Evolutionary conservation across 1,140 invertebrate species (phyloP).

Genomic region (Vanessa tameamea): DNA sequence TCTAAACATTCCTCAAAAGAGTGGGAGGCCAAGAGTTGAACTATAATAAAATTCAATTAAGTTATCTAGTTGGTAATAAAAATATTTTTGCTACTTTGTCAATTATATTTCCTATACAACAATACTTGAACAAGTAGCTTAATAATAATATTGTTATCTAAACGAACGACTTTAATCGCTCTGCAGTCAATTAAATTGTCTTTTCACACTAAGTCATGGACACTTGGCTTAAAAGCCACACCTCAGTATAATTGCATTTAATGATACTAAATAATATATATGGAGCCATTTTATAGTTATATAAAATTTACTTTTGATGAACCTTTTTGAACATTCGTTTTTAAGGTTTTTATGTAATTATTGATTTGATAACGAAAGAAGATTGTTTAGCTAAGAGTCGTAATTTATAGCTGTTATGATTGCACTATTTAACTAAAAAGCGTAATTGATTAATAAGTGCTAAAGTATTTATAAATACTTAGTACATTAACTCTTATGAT

Average conservation of each 20-base stretch:
- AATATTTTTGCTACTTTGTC: neutral
- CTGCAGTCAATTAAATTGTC: slow-evolving; percentile 20
- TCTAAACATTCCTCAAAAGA: too few relatives aligned
- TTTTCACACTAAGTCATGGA: slow-evolving; percentile 14
- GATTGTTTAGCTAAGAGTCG: too few relatives aligned
- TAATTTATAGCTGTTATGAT: too few relatives aligned
- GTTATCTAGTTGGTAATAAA: neutral
- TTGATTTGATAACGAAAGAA: too few relatives aligned
- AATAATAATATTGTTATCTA: slow-evolving; percentile 15
- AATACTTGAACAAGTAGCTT: neutral
- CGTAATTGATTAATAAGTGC: too few relatives aligned
- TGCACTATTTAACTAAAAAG: too few relatives aligned
- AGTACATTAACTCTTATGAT: too few relatives aligned
- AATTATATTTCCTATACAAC: slow-evolving; percentile 20
- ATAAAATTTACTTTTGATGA: neutral
- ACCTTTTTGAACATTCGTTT: too few relatives aligned
- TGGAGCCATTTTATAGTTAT: neutral
- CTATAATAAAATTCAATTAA: slow-evolving; percentile 2
- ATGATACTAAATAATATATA: slow-evolving; percentile 18
- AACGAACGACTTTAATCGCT: slow-evolving; percentile 9
- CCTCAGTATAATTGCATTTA: slow-evolving; percentile 20
- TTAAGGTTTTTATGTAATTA: too few relatives aligned
- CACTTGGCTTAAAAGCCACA: slow-evolving; percentile 13
- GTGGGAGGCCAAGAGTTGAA: too few relatives aligned
- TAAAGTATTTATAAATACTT: too few relatives aligned